phyloP scores from a whole-genome alignment of 2,797 vertebrate species.

The Myotis daubentonii region DNA sequence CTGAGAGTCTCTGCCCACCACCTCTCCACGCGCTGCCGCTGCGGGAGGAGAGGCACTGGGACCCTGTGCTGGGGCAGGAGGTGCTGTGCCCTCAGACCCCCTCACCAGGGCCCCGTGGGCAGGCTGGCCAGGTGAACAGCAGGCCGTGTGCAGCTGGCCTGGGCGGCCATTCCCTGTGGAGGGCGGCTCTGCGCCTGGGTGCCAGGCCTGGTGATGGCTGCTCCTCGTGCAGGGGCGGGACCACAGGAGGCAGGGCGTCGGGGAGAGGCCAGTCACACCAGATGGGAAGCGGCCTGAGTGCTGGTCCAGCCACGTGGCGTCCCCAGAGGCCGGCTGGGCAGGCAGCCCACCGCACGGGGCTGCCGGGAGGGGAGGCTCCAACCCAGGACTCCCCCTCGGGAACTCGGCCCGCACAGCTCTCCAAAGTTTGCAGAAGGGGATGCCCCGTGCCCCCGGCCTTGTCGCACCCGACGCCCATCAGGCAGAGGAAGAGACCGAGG shows the following conservation, averaged over 20 bases:
- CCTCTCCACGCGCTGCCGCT: background rate
- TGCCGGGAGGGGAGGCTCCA: background rate
- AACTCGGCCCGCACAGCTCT: no score
- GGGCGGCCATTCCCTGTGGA: background rate
- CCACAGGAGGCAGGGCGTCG: accelerated
- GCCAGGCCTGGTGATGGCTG: background rate
- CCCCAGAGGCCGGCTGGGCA: constrained; percentile 16
- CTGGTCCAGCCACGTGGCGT: background rate
- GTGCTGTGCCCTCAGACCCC: accelerated
- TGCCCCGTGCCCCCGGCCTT: accelerated
- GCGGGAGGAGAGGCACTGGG: background rate
- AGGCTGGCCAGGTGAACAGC: no score
- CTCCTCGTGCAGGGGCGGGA: background rate
- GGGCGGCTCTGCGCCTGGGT: background rate
- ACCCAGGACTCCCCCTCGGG: accelerated
- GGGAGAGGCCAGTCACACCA: background rate
- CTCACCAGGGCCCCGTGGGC: background rate
- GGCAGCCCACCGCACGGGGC: background rate
- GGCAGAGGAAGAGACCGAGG: background rate
- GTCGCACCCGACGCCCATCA: background rate
- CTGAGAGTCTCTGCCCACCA: background rate
- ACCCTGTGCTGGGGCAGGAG: background rate
- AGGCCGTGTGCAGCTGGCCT: accelerated
- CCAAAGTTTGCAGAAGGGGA: background rate
- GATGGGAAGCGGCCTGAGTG: constrained; percentile 58